These are phyloP conservation scores for Ondatra zibethicus DNA, from an alignment of 2,113 vertebrate species.

Conservation along the genomic window DNA sequence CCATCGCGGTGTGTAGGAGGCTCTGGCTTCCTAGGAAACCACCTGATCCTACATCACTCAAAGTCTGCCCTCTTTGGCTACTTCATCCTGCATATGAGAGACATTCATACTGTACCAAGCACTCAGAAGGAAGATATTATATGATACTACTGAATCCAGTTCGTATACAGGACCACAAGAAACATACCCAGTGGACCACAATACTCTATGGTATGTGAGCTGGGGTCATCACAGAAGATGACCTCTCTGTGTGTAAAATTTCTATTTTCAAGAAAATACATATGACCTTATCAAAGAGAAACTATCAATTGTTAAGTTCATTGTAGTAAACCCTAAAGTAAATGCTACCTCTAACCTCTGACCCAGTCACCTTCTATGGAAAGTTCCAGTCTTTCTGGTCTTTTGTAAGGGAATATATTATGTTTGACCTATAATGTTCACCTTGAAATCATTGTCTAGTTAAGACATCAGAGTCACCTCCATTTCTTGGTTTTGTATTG, in stretches of 20 bases:
- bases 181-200: neutral
- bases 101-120: conserved; percentile 36
- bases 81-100: conserved; percentile 51
- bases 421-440: conserved; percentile 1
- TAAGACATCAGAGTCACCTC: conserved; percentile 1
- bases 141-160: neutral
- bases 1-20: conserved; percentile 48
- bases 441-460: neutral
- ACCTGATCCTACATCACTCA: conserved; percentile 69
- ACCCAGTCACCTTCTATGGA: conserved; percentile 55
- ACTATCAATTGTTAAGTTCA: conserved; percentile 34
- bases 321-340: conserved; percentile 55
- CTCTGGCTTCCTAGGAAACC: conserved; percentile 75
- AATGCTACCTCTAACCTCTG: conserved; percentile 73
- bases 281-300: conserved; percentile 47
- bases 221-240: neutral
- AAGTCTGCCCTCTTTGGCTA: conserved; percentile 73
- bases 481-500: neutral
- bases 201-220: conserved; percentile 5
- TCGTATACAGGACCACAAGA: conserved; percentile 44
- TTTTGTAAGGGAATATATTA: conserved; percentile 20
- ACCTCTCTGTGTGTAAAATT: conserved; percentile 10
- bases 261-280: conserved; percentile 61
- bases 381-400: neutral
- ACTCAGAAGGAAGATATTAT: neutral